Percentiles rank a stretch among this genome's conserved stretches.
These are phyloP conservation scores for Ptilorrhoa leucosticta DNA, from an alignment of 2,113 vertebrate genomes.

Conservation along the genomic window DNA sequence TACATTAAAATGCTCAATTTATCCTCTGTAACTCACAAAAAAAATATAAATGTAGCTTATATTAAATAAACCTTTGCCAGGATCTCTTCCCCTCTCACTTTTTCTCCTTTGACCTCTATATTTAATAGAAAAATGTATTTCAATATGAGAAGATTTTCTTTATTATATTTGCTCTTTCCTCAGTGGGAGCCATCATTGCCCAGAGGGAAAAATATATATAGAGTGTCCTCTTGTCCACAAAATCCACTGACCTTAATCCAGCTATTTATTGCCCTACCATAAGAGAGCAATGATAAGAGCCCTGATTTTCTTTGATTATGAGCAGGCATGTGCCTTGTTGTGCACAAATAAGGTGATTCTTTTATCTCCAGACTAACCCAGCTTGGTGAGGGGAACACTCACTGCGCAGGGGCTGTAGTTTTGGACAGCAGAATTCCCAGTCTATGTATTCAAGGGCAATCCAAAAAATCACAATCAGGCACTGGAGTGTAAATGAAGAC, in stretches of 20 bases:
- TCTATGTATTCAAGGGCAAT: not conserved
- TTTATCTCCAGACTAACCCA: not conserved
- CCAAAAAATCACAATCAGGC: not conserved
- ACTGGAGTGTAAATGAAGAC: not conserved
- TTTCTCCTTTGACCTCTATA: conserved; percentile 24
- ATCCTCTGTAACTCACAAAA: conserved; percentile 47
- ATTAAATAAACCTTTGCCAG: conserved; percentile 49
- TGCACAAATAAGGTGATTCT: not conserved
- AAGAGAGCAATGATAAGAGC: not conserved
- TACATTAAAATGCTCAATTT: conserved; percentile 65
- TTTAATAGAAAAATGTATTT: conserved; percentile 50
- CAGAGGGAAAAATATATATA: not conserved
- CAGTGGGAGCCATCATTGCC: not conserved
- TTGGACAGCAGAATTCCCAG: not conserved
- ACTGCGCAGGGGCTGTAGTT: not conserved
- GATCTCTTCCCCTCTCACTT: conserved; percentile 7
- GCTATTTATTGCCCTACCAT: not conserved
- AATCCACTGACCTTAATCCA: not conserved
- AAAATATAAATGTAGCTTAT: conserved; percentile 39
- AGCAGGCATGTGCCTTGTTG: not conserved
- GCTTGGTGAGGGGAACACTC: not conserved
- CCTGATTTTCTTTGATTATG: not conserved
- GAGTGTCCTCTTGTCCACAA: not conserved
- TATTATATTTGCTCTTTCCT: conserved; percentile 25
- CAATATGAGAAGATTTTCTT: conserved; percentile 23